Conservation (phyloP, 1,140 invertebrate genomes). For the Drosophila novamexicana region DNA sequence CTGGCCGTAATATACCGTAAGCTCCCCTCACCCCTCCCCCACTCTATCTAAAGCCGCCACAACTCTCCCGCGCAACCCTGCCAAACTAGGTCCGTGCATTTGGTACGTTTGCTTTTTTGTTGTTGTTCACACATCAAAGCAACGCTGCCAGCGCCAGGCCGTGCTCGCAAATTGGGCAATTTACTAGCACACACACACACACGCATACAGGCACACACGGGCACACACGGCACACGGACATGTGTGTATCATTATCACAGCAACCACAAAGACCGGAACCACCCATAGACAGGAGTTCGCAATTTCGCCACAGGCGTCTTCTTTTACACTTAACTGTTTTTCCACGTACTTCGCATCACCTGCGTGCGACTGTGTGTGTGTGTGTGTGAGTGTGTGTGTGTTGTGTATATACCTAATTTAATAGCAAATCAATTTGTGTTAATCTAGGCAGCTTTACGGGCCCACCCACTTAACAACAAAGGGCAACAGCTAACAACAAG, state of each 20-base stretch:
- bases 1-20: conserved; percentile 34
- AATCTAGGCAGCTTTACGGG: conserved; percentile 65
- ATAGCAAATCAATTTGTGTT: conserved; percentile 82
- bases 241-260: conserved; percentile 80
- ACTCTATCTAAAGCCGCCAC: not conserved
- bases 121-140: conserved; percentile 79
- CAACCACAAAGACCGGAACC: conserved; percentile 62
- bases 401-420: conserved; percentile 67
- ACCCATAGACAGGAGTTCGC: conserved; percentile 42
- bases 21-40: not conserved
- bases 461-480: conserved; percentile 68
- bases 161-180: conserved; percentile 75
- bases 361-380: conserved; percentile 26
- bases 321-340: conserved; percentile 83
- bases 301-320: conserved; percentile 72
- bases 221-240: not conserved
- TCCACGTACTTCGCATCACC: conserved; percentile 58
- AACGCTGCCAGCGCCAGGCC: conserved; percentile 50
- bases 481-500: conserved; percentile 7
- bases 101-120: conserved; percentile 60
- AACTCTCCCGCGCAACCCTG: not conserved
- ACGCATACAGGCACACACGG: conserved; percentile 13
- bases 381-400: conserved; percentile 15
- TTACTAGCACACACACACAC: conserved; percentile 45
- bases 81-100: conserved; percentile 31